Percentiles rank a stretch among this genome's conserved stretches.
Conservation (phyloP, 92 coral and sea anemone genomes). For the Bergia sp. region DNA sequence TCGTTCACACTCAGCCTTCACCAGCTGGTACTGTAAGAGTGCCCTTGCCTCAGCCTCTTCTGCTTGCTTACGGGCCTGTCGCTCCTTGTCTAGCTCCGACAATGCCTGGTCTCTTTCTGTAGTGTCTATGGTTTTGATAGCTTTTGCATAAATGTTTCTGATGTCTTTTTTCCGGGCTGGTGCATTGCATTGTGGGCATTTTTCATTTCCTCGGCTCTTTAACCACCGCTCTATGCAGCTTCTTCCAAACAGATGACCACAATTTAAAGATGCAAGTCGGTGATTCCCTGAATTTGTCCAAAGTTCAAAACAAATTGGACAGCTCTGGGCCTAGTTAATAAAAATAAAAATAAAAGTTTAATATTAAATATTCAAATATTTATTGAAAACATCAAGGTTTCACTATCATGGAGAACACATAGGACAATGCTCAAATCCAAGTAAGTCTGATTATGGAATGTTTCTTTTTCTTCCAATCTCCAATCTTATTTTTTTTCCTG, state of each 20-base stretch:
- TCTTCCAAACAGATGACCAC: conserved; percentile 97
- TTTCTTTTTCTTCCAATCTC: no score
- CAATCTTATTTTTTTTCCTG: no score
- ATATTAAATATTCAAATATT: background rate
- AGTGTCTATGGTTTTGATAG: conserved; percentile 84
- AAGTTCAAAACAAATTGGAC: conserved; percentile 95
- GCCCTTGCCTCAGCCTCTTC: conserved; percentile 93
- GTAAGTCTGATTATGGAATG: no score
- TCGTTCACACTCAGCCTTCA: conserved; percentile 81
- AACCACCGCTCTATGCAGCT: conserved; percentile 96
- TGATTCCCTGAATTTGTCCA: conserved; percentile 96
- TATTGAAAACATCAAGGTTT: background rate
- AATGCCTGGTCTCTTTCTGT: conserved; percentile 88
- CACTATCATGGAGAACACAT: no score
- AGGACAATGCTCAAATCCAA: no score
- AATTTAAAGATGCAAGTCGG: conserved; percentile 78
- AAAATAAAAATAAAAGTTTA: background rate
- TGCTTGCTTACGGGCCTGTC: conserved; percentile 72
- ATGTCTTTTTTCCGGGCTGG: conserved; percentile 82
- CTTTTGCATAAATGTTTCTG: conserved; percentile 87
- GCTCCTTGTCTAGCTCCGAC: conserved; percentile 79
- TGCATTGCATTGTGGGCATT: conserved; percentile 96
- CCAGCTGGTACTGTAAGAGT: conserved; percentile 79
- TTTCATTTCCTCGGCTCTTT: conserved; percentile 76
- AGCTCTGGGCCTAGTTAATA: conserved; percentile 74